Evolutionary conservation across 2,113 vertebrate species (phyloP), one percentile per base, ranked within the genome.

Genomic region (Sinocyclocheilus anophthalmus): DNA sequence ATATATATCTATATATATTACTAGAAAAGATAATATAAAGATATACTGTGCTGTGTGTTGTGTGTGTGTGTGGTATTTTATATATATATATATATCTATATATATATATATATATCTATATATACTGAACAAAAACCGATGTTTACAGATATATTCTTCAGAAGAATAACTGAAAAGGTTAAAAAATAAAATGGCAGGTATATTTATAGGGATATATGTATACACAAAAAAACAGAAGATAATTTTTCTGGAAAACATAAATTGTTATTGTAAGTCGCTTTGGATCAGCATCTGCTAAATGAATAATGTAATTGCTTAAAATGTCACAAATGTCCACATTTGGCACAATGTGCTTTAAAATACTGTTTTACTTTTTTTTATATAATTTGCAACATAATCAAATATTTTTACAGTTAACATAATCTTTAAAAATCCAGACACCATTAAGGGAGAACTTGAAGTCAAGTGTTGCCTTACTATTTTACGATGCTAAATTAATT

Each of bases 401-500:
- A 33, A 30, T 12, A 18, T 69, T 59, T 67, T 57, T 67, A 11
- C 14, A 30, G 2, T 65, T 2, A 16, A 59, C 48, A 70, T 70
- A 85, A 45, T 76, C 24, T 78, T 24, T 33, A 37, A 7, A 16
- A 86, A 65, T 63, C 45, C 57, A 76, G 67, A 81, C 42, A 87
- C 18, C n/a, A 22, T 84, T 59, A 59, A 59, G 50, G 13, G 63
- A 30, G 20, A 67, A 65, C 8, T 20, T 5, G 55, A 85, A 73
- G 63, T 33, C 45, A 78, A 78, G 24, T 65, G 45, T 86, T 72
- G 24, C 57, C 3, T 50, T 57, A 65, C 20, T 37, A 72, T 85
- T 65, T 65, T 55, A 30, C 18, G 20, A 39, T 14, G n/a, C 63
- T 87, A 50, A 87, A 85, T 86, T 73, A 76, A 48, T 85, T 76